A percentile compares a stretch with the other conserved stretches of the same genome.
phyloP scores from a whole-genome alignment of 2,888 invertebrate species.

The Apamea epomidion region DNA sequence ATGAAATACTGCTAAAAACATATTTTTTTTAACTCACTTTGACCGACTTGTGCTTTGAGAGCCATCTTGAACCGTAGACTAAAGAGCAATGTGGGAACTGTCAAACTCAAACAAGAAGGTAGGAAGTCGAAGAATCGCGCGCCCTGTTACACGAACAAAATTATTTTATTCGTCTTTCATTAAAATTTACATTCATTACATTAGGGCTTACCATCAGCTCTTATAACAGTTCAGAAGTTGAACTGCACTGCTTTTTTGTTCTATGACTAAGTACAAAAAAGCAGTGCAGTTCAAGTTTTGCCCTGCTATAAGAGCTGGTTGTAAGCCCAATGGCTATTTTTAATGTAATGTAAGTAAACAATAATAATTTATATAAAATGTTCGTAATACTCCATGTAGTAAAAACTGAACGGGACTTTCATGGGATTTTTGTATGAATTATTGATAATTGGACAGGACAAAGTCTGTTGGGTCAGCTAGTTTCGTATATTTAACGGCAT shows the following conservation, averaged over 20 bases:
- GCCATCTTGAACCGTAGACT: conserved; percentile 93
- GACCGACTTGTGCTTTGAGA: conserved; percentile 96
- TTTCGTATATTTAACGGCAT: neutral
- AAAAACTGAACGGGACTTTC: neutral
- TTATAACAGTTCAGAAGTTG: too few relatives aligned
- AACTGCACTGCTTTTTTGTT: too few relatives aligned
- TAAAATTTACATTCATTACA: too few relatives aligned
- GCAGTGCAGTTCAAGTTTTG: too few relatives aligned
- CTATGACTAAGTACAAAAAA: too few relatives aligned
- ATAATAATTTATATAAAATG: too few relatives aligned
- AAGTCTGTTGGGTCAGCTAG: neutral
- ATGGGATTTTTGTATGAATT: neutral
- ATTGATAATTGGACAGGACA: neutral
- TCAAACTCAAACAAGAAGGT: conserved; percentile 48
- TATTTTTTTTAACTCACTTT: conserved; percentile 93
- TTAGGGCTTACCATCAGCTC: too few relatives aligned
- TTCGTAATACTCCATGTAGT: too few relatives aligned
- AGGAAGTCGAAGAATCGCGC: conserved; percentile 23
- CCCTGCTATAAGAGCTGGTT: too few relatives aligned
- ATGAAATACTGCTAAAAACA: conserved; percentile 49
- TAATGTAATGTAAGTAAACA: too few relatives aligned
- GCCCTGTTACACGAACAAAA: conserved; percentile 35
- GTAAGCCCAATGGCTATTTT: too few relatives aligned
- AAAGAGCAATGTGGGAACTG: conserved; percentile 61
- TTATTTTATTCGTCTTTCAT: neutral